Percentiles rank a stretch among this genome's conserved stretches.
These are phyloP conservation scores for Ataeniobius toweri DNA, from an alignment of 2,797 vertebrate genomes.

Conservation along the genomic window DNA sequence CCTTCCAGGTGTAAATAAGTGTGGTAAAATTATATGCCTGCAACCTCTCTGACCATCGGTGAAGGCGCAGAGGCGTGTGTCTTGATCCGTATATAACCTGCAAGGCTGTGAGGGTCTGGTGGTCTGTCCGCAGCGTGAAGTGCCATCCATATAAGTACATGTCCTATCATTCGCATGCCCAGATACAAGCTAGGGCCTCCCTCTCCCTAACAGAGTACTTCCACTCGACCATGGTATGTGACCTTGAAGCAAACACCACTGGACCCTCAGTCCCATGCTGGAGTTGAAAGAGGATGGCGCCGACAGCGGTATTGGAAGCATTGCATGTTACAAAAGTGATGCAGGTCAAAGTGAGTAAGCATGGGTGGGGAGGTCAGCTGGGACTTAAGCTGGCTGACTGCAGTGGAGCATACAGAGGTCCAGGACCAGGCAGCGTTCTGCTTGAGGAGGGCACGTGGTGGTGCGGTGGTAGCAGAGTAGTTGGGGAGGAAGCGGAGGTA, in stretches of 20 bases:
- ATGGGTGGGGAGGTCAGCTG: background rate
- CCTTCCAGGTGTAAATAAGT: background rate
- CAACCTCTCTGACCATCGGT: background rate
- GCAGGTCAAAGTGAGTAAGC: background rate
- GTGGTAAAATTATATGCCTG: background rate
- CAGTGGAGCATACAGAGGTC: background rate
- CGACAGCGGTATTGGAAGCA: background rate
- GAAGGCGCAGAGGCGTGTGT: background rate
- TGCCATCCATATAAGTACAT: background rate
- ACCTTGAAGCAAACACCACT: background rate
- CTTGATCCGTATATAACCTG: background rate
- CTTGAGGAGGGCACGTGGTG: background rate
- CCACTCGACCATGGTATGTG: background rate
- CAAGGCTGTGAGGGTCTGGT: background rate
- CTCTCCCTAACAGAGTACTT: conserved; percentile 1
- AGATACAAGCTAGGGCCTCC: background rate
- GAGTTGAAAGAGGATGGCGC: background rate
- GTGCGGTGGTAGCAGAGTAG: background rate
- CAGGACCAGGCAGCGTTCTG: background rate
- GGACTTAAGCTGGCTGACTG: background rate
- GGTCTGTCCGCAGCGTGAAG: background rate
- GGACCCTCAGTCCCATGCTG: background rate
- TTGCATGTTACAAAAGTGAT: background rate
- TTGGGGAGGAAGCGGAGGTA: background rate
- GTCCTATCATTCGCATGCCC: background rate